Conservation (phyloP, 2,888 invertebrate genomes). For the Torymus tubicola region DNA sequence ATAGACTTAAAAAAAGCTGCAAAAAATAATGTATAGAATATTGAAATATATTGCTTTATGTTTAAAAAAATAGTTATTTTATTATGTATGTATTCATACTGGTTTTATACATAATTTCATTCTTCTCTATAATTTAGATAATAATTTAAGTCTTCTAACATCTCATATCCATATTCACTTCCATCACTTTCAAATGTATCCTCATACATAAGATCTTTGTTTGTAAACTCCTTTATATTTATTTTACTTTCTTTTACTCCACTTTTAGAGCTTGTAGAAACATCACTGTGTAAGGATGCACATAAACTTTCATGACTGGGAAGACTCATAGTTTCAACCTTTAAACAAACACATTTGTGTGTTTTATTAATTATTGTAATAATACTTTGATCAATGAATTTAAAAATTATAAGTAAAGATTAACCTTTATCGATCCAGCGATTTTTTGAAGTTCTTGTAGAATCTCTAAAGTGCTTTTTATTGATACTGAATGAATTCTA, state of each 20-base stretch:
- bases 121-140: conserved; percentile 28
- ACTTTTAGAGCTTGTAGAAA: no score
- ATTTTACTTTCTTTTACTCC: no score
- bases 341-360: no score
- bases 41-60: conserved; percentile 18
- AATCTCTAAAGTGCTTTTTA: conserved; percentile 33
- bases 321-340: no score
- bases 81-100: not conserved
- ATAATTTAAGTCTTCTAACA: conserved; percentile 30
- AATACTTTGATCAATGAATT: no score
- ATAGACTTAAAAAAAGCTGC: conserved; percentile 68
- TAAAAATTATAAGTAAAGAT: no score
- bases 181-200: conserved; percentile 19
- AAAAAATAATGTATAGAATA: conserved; percentile 30
- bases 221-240: no score
- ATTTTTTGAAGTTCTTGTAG: conserved; percentile 41
- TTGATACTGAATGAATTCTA: conserved; percentile 2
- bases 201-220: no score
- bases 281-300: no score
- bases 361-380: no score
- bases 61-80: conserved; percentile 21
- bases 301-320: no score
- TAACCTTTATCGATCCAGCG: not conserved
- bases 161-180: conserved; percentile 21
- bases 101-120: not conserved